These are phyloP conservation scores for Daboia siamensis DNA, from an alignment of 2,113 vertebrate species.

Conservation along the genomic window DNA sequence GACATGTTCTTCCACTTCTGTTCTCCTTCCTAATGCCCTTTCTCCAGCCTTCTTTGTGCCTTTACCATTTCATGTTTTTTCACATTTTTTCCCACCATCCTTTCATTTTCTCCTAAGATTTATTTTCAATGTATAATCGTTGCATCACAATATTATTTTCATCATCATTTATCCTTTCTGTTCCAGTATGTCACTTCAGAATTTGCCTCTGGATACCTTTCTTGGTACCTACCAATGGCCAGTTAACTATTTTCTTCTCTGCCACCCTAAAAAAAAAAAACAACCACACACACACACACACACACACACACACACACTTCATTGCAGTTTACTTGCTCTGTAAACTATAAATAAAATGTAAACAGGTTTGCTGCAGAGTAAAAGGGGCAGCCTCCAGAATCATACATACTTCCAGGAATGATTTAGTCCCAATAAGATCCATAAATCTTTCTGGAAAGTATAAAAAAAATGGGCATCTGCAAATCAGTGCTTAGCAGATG, in stretches of 20 bases:
- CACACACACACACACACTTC: not conserved
- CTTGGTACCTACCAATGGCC: not conserved
- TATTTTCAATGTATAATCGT: not conserved
- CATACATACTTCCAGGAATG: not conserved
- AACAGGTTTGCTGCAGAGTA: not conserved
- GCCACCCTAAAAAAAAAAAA: not conserved
- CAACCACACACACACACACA: accelerated
- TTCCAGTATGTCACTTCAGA: not conserved
- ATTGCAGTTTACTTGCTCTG: not conserved
- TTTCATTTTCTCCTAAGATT: not conserved
- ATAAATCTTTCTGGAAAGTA: not conserved
- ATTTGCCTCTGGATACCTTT: not conserved
- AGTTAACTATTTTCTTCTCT: not conserved
- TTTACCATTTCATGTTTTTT: not conserved
- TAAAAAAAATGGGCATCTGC: not conserved
- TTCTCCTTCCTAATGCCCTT: not conserved
- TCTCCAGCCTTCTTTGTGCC: not conserved
- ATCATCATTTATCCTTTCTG: not conserved
- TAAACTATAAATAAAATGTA: not conserved
- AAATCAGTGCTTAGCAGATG: not conserved
- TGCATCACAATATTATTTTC: not conserved
- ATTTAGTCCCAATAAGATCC: not conserved
- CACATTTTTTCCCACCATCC: not conserved
- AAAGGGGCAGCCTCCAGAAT: not conserved
- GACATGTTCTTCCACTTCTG: not conserved